Evolutionary conservation across 2,113 vertebrate genomes (phyloP).

Genomic region (Cheirogaleus medius): DNA sequence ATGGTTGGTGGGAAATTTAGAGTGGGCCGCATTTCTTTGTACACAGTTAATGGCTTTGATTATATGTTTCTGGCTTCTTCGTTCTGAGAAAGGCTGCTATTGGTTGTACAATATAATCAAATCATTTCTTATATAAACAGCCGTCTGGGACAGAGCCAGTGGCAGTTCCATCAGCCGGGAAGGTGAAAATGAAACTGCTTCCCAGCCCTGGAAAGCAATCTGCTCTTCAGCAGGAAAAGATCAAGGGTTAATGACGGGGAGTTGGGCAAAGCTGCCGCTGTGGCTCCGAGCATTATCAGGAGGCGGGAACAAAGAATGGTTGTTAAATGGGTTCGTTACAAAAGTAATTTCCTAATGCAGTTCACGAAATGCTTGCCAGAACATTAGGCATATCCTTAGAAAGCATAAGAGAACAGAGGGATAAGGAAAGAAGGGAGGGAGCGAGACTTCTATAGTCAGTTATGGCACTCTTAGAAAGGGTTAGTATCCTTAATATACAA

Average conservation of each 20-base stretch:
- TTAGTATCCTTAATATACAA: conserved; percentile 57
- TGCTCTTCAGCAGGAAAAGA: conserved; percentile 48
- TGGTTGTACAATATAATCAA: conserved; percentile 62
- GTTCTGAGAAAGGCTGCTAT: conserved; percentile 58
- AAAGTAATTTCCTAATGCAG: conserved; percentile 62
- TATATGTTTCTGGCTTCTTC: conserved; percentile 70
- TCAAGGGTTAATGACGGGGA: conserved; percentile 44
- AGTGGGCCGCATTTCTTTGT: conserved; percentile 62
- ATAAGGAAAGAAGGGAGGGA: not conserved
- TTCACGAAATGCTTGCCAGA: conserved; percentile 20
- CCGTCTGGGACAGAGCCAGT: conserved; percentile 48
- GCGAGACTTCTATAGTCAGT: not conserved
- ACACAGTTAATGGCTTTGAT: conserved; percentile 71
- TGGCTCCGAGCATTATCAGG: not conserved
- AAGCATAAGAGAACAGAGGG: conserved; percentile 24
- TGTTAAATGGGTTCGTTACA: conserved; percentile 48
- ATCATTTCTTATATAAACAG: conserved; percentile 68
- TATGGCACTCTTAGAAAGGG: not conserved
- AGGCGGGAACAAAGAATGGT: conserved; percentile 1
- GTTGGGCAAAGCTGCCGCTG: not conserved
- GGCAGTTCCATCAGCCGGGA: not conserved
- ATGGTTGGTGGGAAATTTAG: conserved; percentile 70
- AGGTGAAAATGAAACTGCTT: conserved; percentile 65
- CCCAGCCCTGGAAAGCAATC: conserved; percentile 42
- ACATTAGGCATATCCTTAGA: conserved; percentile 63